Percentiles rank a stretch among this genome's conserved stretches.
Evolutionary conservation across 2,113 vertebrate genomes (phyloP).

Genomic region (Craseonycteris thonglongyai): DNA sequence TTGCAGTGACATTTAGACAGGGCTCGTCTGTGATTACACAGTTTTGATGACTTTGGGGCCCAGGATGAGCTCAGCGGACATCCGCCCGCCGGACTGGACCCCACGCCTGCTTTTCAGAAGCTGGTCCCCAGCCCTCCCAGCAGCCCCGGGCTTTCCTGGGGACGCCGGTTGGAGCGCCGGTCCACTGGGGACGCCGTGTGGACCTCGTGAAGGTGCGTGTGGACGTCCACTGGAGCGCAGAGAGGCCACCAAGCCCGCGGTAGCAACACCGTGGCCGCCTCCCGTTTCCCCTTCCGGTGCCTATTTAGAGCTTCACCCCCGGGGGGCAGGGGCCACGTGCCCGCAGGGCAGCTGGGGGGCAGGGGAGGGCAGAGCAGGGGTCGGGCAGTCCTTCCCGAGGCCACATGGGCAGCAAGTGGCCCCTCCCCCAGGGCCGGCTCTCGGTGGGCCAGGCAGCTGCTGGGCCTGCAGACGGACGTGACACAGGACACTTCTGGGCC

Average conservation of each 20-base stretch:
- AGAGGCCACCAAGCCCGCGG: accelerated
- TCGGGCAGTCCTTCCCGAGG: background rate
- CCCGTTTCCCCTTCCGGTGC: accelerated
- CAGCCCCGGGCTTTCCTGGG: background rate
- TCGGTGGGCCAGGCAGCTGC: background rate
- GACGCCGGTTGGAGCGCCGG: accelerated
- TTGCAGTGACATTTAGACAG: slow-evolving; percentile 81
- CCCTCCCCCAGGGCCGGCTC: background rate
- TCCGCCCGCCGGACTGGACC: background rate
- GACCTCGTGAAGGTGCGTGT: accelerated
- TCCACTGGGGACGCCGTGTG: background rate
- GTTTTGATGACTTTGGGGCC: slow-evolving; percentile 41
- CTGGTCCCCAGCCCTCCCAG: too few relatives aligned
- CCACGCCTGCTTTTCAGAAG: background rate
- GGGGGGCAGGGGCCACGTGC: accelerated
- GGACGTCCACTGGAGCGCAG: too few relatives aligned
- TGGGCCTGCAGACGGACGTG: background rate
- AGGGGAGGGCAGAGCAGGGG: background rate
- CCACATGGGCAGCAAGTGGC: background rate
- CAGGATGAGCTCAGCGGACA: background rate
- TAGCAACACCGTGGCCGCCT: too few relatives aligned
- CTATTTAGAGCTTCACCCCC: background rate
- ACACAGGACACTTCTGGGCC: background rate
- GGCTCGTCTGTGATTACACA: slow-evolving; percentile 64
- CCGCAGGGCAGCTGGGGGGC: background rate